Conservation (phyloP, 2,113 vertebrate genomes). For the Damaliscus lunatus region DNA sequence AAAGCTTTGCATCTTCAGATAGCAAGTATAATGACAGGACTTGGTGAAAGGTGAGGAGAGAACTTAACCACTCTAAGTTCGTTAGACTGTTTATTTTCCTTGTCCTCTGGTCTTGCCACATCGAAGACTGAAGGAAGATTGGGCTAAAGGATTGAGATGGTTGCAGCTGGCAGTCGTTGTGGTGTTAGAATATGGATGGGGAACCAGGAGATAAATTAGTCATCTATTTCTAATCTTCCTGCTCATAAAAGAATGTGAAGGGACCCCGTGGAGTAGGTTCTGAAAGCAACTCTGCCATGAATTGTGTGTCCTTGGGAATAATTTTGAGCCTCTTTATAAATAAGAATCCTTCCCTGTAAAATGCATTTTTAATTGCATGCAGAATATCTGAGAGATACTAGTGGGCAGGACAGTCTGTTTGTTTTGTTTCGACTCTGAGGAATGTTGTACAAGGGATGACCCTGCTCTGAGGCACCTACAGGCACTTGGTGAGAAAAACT, state of each 20-base stretch:
- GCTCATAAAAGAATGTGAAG: background rate
- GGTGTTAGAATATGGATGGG: background rate
- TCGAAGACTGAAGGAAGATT: background rate
- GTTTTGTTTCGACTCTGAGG: background rate
- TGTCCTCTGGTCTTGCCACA: background rate
- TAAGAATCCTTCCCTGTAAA: background rate
- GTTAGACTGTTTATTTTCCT: background rate
- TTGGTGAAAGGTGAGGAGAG: background rate
- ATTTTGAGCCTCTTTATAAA: background rate
- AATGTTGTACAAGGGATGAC: background rate
- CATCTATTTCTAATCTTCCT: background rate
- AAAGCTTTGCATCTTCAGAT: accelerated
- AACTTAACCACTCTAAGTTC: background rate
- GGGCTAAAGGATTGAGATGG: background rate
- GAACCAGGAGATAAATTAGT: background rate
- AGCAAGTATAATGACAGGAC: background rate
- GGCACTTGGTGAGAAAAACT: background rate
- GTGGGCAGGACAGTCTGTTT: background rate
- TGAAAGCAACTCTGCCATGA: background rate
- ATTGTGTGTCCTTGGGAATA: background rate
- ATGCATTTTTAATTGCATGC: background rate
- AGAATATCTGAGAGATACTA: background rate
- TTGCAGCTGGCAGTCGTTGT: background rate
- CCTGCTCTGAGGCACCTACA: background rate
- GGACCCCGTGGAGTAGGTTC: background rate